These are phyloP conservation scores for Perca flavescens DNA, from an alignment of 2,113 vertebrate genomes.

Conservation along the genomic window DNA sequence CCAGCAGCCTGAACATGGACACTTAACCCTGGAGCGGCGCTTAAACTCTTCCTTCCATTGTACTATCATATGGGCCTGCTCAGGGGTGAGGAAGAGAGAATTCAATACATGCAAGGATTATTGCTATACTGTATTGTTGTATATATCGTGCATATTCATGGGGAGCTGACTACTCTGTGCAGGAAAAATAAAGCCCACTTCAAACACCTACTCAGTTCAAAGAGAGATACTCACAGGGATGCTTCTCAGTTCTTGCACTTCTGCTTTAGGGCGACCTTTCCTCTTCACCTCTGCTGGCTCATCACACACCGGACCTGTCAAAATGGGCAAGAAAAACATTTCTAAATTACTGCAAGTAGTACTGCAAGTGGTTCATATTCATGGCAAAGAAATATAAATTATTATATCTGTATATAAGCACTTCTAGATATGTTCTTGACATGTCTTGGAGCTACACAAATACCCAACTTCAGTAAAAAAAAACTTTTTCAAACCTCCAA, in stretches of 20 bases:
- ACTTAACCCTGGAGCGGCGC: constrained; percentile 93
- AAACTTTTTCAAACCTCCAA: neutral
- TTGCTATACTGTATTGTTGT: constrained; percentile 26
- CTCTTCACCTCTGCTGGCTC: constrained; percentile 91
- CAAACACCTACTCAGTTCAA: constrained; percentile 39
- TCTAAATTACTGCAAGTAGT: constrained; percentile 7
- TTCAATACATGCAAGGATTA: constrained; percentile 47
- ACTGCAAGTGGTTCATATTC: constrained; percentile 10
- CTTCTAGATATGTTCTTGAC: neutral
- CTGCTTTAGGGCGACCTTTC: constrained; percentile 92
- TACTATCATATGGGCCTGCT: constrained; percentile 91
- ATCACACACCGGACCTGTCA: constrained; percentile 85
- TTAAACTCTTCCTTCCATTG: constrained; percentile 99
- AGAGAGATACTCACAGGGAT: constrained; percentile 91
- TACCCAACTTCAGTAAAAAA: neutral
- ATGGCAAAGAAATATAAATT: neutral
- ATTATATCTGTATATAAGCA: too few species aligned
- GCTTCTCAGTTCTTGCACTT: constrained; percentile 92
- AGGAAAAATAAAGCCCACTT: constrained; percentile 47
- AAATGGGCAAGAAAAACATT: constrained; percentile 19
- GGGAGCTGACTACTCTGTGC: constrained; percentile 41
- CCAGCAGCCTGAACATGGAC: constrained; percentile 96
- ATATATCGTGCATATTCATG: constrained; percentile 45
- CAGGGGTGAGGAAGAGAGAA: constrained; percentile 67
- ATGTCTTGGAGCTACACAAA: neutral